A percentile compares a stretch with the other conserved stretches of the same genome.
These are phyloP conservation scores for Oryzias celebensis DNA, from an alignment of 2,113 vertebrate genomes.

Conservation along the genomic window DNA sequence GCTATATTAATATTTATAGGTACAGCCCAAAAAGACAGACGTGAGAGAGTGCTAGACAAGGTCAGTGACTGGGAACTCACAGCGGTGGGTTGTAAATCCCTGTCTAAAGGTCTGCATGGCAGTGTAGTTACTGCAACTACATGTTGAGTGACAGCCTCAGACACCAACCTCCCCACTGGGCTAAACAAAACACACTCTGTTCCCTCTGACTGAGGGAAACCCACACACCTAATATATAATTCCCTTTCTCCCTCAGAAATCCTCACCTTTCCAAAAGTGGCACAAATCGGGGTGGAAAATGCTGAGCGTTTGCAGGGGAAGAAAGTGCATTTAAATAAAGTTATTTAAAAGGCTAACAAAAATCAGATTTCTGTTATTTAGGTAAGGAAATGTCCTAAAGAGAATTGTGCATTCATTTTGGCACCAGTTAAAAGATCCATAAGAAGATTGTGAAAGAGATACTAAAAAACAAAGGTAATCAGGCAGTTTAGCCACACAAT, in stretches of 20 bases:
- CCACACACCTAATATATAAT: conserved; percentile 34
- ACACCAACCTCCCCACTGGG: conserved; percentile 22
- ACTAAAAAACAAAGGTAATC: too few relatives aligned
- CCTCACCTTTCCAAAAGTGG: conserved; percentile 57
- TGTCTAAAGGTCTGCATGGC: conserved; percentile 43
- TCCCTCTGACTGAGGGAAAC: conserved; percentile 32
- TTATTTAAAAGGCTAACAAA: too few relatives aligned
- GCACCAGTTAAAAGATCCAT: too few relatives aligned
- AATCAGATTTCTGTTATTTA: too few relatives aligned
- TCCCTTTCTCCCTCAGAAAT: conserved; percentile 34
- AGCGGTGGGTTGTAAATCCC: conserved; percentile 26
- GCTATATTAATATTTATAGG: conserved; percentile 17
- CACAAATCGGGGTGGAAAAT: conserved; percentile 14
- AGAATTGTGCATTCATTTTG: too few relatives aligned
- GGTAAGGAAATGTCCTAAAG: too few relatives aligned
- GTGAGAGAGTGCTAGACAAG: conserved; percentile 4
- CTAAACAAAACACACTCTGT: conserved; percentile 69
- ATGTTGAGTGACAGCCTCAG: conserved; percentile 64
- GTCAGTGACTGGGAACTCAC: conserved; percentile 15
- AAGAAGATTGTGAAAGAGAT: too few relatives aligned
- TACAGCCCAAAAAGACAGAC: conserved; percentile 3
- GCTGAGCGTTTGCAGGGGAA: neutral
- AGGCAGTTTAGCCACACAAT: too few relatives aligned
- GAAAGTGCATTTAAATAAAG: too few relatives aligned
- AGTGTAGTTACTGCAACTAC: conserved; percentile 38